Conservation (phyloP, 2,797 vertebrate genomes). For the Enteromius viviparus region DNA sequence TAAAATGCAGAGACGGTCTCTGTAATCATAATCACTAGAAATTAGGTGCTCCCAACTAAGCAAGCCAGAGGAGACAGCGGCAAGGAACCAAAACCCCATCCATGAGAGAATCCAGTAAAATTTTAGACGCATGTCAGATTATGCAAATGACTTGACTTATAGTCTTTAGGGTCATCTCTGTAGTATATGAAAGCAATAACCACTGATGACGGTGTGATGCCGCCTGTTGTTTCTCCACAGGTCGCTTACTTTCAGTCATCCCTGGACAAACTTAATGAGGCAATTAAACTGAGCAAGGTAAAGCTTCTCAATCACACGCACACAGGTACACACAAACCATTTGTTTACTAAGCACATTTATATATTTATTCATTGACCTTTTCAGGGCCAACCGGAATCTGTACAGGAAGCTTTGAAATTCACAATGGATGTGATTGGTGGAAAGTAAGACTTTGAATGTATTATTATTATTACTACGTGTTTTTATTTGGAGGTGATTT, state of each 20-base stretch:
- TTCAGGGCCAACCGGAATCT: conserved; percentile 81
- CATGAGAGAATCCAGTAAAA: too few relatives aligned
- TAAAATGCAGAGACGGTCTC: too few relatives aligned
- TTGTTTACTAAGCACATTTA: background rate
- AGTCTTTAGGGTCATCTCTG: background rate
- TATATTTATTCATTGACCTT: background rate
- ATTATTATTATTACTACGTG: background rate
- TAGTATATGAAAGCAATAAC: background rate
- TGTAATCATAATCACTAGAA: too few relatives aligned
- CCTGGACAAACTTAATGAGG: conserved; percentile 84
- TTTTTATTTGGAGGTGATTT: background rate
- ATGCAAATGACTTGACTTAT: too few relatives aligned
- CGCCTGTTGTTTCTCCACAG: conserved; percentile 61
- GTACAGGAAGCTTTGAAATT: conserved; percentile 85
- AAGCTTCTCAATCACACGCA: background rate
- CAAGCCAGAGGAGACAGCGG: too few relatives aligned
- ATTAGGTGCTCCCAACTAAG: too few relatives aligned
- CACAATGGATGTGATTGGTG: conserved; percentile 86
- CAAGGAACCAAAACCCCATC: too few relatives aligned
- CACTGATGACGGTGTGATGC: background rate
- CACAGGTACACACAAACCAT: background rate
- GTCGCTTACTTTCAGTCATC: conserved; percentile 85
- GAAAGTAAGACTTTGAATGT: conserved; percentile 79
- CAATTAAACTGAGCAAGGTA: conserved; percentile 86
- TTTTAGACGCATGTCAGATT: too few relatives aligned